Evolutionary conservation across 2,797 vertebrate genomes (phyloP).

Genomic region (Hippocampus kuda): DNA sequence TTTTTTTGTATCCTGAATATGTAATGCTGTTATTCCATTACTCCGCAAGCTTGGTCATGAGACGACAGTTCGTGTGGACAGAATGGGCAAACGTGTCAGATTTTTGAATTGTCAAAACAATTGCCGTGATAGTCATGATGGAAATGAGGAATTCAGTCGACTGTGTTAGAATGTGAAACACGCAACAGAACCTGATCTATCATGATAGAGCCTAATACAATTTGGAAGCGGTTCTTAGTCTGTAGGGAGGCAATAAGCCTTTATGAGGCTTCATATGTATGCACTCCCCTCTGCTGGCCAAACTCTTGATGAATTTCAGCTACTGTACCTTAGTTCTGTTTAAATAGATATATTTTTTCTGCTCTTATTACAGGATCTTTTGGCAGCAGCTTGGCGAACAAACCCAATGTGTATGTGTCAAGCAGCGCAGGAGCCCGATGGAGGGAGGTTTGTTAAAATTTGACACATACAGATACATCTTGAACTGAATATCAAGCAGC

Average conservation of each 20-base stretch:
- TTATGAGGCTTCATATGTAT: not conserved
- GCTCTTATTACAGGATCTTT: constrained; percentile 73
- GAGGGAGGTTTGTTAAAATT: constrained; percentile 79
- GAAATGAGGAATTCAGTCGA: not conserved
- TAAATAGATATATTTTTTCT: constrained; percentile 11
- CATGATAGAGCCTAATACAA: not conserved
- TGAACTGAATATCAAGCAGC: not conserved
- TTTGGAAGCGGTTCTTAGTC: not conserved
- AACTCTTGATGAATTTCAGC: not conserved
- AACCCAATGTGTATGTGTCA: constrained; percentile 91
- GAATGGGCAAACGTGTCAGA: too few species aligned
- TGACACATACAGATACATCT: constrained; percentile 1
- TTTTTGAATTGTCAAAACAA: too few species aligned
- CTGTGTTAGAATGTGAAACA: not conserved
- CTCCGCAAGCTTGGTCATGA: too few species aligned
- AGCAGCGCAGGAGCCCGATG: constrained; percentile 89
- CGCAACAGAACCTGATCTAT: not conserved
- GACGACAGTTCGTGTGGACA: too few species aligned
- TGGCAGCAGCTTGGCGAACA: constrained; percentile 86
- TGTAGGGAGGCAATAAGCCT: not conserved
- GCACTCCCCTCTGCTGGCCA: not conserved
- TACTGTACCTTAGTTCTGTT: too few species aligned
- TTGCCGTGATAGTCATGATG: too few species aligned
- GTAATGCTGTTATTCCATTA: too few species aligned
- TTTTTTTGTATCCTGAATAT: too few species aligned